A percentile compares a stretch with the other conserved stretches of the same genome.
These are phyloP conservation scores for Belonocnema kinseyi DNA, from an alignment of 1,140 invertebrate genomes.

Conservation along the genomic window DNA sequence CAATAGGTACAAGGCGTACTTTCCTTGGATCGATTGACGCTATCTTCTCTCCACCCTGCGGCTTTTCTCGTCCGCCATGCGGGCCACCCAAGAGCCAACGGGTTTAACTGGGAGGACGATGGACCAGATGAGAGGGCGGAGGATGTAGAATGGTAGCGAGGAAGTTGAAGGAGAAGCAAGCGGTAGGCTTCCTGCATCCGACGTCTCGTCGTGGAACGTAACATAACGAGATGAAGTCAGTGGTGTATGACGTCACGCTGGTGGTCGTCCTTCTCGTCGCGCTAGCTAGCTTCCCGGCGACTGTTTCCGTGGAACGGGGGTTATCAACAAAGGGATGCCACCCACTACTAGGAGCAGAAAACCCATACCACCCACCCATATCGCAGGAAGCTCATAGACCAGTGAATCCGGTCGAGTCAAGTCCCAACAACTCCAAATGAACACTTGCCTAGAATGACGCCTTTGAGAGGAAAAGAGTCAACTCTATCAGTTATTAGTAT, in stretches of 20 bases:
- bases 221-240: conserved; percentile 74
- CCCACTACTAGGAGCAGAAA: conserved; percentile 60
- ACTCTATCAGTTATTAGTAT: too few relatives aligned
- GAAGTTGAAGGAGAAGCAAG: conserved; percentile 51
- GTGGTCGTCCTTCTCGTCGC: conserved; percentile 68
- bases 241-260: conserved; percentile 74
- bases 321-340: conserved; percentile 70
- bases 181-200: conserved; percentile 72
- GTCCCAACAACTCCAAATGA: not conserved
- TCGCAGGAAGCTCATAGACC: conserved; percentile 51
- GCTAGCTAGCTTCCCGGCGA: conserved; percentile 71
- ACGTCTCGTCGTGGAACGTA: conserved; percentile 69
- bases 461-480: not conserved
- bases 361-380: conserved; percentile 57
- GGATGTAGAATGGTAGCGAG: conserved; percentile 32
- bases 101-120: conserved; percentile 56
- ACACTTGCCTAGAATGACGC: not conserved
- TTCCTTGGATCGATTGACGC: conserved; percentile 54
- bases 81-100: conserved; percentile 60
- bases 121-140: conserved; percentile 54
- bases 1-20: conserved; percentile 10
- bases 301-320: conserved; percentile 70
- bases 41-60: conserved; percentile 55
- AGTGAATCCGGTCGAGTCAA: conserved; percentile 46
- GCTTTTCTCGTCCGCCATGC: conserved; percentile 58